Percentiles rank a stretch among this genome's conserved stretches.
phyloP scores from a whole-genome alignment of 2,797 vertebrate genomes.

The Mormyrus hasselquistii region DNA sequence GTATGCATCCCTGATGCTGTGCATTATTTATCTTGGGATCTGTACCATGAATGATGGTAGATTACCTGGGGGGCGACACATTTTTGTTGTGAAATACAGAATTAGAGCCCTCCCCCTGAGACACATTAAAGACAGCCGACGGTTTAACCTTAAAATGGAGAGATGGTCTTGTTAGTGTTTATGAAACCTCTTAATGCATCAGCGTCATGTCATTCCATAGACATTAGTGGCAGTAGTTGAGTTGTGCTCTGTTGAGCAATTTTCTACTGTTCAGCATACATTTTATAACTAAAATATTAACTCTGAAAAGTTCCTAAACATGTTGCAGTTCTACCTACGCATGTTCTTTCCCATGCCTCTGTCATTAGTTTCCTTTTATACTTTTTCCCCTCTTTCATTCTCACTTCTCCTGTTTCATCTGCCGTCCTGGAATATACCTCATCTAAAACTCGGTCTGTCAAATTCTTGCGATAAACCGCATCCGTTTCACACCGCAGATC shows the following conservation, averaged over 20 bases:
- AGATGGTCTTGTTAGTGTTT: background rate
- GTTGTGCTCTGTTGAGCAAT: background rate
- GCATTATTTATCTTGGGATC: background rate
- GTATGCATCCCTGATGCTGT: background rate
- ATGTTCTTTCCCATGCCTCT: background rate
- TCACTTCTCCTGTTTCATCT: background rate
- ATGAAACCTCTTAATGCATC: background rate
- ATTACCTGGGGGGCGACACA: background rate
- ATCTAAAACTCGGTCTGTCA: background rate
- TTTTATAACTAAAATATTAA: background rate
- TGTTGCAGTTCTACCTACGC: background rate
- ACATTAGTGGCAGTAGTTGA: background rate
- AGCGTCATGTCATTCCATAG: background rate
- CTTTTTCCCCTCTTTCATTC: background rate
- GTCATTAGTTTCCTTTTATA: background rate
- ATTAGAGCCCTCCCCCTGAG: background rate
- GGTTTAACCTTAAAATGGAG: background rate
- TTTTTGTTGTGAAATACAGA: background rate
- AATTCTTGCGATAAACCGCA: background rate
- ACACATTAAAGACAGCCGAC: too few species aligned
- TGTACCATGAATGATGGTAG: background rate
- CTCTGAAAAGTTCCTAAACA: background rate
- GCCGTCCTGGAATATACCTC: constrained; percentile 27
- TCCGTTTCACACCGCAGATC: constrained; percentile 55
- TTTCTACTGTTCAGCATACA: background rate